Base-by-base conservation (phyloP, 2,888 invertebrate species). In the Lasioglossum oenotherae region DNA sequence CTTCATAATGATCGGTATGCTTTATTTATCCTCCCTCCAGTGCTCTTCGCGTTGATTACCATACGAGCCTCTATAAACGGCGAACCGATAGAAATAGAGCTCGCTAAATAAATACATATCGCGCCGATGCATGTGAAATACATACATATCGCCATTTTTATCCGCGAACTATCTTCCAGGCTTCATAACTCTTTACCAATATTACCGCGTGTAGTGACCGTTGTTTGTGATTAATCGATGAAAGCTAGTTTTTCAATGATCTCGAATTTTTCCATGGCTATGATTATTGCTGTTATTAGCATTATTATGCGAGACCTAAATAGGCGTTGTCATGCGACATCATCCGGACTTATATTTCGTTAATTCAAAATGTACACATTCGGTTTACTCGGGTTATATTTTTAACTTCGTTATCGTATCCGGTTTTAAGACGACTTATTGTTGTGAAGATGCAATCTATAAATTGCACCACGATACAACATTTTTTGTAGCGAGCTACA, bases 11-110 rank as follows among this genome's bases (percentile, higher is more conserved):
- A 81, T 71, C 49, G 74, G 19, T 31, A 46, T 67, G 78, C 78
- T 75, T 78, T 84, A 79, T 75, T 84, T 84, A 60, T 84, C 14
- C 27, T 64, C 8, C 49, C 41, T 35, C 71, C 82, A 60, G 19
- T 5, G 38, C 23, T 53, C 38, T 69, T 46, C 4, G 16, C 23
- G 46, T 44, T 35, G 53, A 60, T 82, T 76, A 53, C 38, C 53
- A 19, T 60, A 57, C 35, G 57, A 64, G 53, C 49, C 35, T 16
- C 35, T 27, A 35, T 46, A 69, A 74, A 74, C 46, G 46, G 6
- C 27, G 38, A 80, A 57, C 46, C 31, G 74, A 31, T 38, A 72
- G 53, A 84, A 84, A 75, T 60, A 64, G 82, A 75, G 73, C 49
- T 46, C 31, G 73, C 49, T 23, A 73, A 73, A 73, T 73, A 49